These are phyloP conservation scores for Branchipolynoe longqiensis DNA, from an alignment of 2,888 invertebrate genomes.

Conservation along the genomic window DNA sequence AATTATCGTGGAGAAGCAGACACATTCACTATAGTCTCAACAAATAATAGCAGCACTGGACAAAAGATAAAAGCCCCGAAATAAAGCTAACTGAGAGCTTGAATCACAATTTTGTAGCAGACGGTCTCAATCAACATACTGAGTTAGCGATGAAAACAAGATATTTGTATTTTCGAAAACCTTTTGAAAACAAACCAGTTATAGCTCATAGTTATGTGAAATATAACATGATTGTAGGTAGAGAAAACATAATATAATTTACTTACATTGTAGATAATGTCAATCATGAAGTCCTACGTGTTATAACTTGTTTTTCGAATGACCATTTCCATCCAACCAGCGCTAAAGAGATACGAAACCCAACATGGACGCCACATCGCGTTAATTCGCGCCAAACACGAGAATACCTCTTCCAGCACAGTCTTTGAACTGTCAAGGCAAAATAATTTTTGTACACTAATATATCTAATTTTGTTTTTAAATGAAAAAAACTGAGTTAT, in stretches of 20 bases:
- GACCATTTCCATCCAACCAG: not conserved
- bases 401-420: not conserved
- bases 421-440: not conserved
- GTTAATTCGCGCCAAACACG: not conserved
- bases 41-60: too few species aligned
- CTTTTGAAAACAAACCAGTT: not conserved
- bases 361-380: constrained; percentile 44
- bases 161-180: constrained; percentile 44
- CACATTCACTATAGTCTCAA: too few species aligned
- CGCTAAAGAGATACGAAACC: constrained; percentile 42
- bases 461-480: too few species aligned
- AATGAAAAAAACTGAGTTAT: too few species aligned
- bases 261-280: not conserved
- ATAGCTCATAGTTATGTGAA: not conserved
- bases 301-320: not conserved
- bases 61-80: too few species aligned
- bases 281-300: not conserved
- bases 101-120: constrained; percentile 33
- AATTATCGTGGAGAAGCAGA: too few species aligned
- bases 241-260: too few species aligned
- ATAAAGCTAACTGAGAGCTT: too few species aligned
- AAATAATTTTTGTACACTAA: too few species aligned
- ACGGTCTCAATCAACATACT: constrained; percentile 46
- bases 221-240: not conserved
- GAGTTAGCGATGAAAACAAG: constrained; percentile 42